Evolutionary conservation across 2,113 vertebrate species (phyloP).

Genomic region (chimpanzee (Pan troglodytes)): DNA sequence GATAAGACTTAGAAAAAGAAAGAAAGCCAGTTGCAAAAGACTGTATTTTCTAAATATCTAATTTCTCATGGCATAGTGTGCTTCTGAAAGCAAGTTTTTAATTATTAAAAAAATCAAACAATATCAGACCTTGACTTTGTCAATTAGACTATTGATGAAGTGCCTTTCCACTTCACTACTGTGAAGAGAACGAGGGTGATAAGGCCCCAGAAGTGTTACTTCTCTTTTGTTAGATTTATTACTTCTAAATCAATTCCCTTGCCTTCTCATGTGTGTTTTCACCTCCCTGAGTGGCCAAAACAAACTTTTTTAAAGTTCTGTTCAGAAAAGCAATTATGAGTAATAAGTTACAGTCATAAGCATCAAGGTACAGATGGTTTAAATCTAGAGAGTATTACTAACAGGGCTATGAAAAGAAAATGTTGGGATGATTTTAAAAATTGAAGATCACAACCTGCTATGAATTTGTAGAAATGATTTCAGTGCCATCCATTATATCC

Average conservation of each 20-base stretch:
- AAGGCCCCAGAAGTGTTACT: neutral
- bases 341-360: neutral
- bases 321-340: neutral
- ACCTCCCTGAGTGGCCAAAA: neutral
- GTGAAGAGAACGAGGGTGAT: neutral
- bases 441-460: neutral
- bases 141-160: neutral
- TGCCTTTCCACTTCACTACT: neutral
- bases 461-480: neutral
- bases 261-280: neutral
- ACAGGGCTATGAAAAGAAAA: neutral
- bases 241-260: neutral
- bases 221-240: neutral
- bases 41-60: neutral
- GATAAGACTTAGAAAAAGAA: slow-evolving; percentile 5
- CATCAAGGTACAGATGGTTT: neutral
- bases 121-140: neutral
- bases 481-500: neutral
- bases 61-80: neutral
- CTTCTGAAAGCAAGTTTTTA: neutral
- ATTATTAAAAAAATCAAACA: neutral
- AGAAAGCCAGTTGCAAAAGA: neutral
- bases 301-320: neutral
- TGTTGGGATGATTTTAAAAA: neutral
- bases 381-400: neutral